These are phyloP conservation scores for Dryococelus australis DNA, from an alignment of 2,888 invertebrate species.

Conservation along the genomic window DNA sequence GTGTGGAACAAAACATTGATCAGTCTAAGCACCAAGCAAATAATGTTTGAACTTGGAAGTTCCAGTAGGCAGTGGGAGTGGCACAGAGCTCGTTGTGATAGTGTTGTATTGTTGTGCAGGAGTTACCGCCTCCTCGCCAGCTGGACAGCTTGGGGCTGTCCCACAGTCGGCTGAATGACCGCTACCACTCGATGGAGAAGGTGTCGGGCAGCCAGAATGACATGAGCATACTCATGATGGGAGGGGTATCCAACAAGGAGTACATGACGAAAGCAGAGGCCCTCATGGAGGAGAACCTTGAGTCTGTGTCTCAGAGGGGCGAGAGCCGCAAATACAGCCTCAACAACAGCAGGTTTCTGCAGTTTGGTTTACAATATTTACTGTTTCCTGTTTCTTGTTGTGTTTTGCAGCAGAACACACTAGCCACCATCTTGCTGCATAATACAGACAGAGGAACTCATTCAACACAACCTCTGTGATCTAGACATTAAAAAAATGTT, in stretches of 20 bases:
- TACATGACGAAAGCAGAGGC: conserved; percentile 58
- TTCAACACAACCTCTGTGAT: no score
- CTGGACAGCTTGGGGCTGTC: conserved; percentile 81
- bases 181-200: conserved; percentile 85
- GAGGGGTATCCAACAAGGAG: conserved; percentile 56
- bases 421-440: no score
- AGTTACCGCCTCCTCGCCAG: conserved; percentile 63
- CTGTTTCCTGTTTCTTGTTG: not conserved
- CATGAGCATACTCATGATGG: conserved; percentile 30
- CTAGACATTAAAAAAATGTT: no score
- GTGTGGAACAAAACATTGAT: no score
- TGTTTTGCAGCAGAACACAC: no score
- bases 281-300: conserved; percentile 56
- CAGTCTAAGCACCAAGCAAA: no score
- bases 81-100: no score
- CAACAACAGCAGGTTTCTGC: conserved; percentile 54
- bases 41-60: no score
- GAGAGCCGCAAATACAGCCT: conserved; percentile 57
- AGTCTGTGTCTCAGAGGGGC: conserved; percentile 55
- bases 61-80: no score
- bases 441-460: no score
- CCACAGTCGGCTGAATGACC: conserved; percentile 81
- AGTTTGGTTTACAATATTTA: not conserved
- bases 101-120: conserved; percentile 32
- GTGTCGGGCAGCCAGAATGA: conserved; percentile 50